Evolutionary conservation across 2,797 vertebrate species (phyloP).

Genomic region (Selene dorsalis): DNA sequence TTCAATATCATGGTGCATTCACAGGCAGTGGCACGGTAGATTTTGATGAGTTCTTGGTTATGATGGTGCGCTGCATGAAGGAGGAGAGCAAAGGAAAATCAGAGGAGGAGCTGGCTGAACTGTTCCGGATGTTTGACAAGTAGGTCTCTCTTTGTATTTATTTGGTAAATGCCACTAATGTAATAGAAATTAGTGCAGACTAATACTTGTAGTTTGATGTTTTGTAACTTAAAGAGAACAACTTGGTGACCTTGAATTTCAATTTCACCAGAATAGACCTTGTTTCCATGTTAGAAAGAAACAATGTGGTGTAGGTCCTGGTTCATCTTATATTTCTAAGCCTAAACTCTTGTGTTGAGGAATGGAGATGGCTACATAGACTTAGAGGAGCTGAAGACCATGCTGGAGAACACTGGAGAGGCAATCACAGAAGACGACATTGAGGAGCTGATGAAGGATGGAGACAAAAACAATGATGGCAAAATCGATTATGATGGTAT

Average conservation of each 20-base stretch:
- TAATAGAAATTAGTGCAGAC: neutral
- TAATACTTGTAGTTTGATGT: neutral
- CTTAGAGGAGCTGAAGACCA: constrained; percentile 85
- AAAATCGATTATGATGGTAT: constrained; percentile 88
- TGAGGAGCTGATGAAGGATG: constrained; percentile 88
- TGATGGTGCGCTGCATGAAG: constrained; percentile 99
- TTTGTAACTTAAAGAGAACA: neutral
- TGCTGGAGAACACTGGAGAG: constrained; percentile 86
- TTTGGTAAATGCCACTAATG: neutral
- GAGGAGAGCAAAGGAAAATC: constrained; percentile 99
- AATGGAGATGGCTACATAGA: constrained; percentile 88
- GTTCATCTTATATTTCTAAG: neutral
- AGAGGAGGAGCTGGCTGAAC: constrained; percentile 96
- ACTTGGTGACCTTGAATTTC: neutral
- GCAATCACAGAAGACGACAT: constrained; percentile 87
- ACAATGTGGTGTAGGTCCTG: neutral
- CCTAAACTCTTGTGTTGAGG: constrained; percentile 69
- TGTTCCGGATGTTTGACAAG: constrained; percentile 98
- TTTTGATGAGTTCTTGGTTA: constrained; percentile 98
- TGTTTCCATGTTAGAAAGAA: neutral
- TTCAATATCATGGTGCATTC: constrained; percentile 13
- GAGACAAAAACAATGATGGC: constrained; percentile 88
- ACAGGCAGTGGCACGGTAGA: constrained; percentile 97
- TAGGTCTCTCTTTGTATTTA: constrained; percentile 54
- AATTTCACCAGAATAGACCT: neutral